These are phyloP conservation scores for Bradypodion pumilum DNA, from an alignment of 2,797 vertebrate species.

Conservation along the genomic window DNA sequence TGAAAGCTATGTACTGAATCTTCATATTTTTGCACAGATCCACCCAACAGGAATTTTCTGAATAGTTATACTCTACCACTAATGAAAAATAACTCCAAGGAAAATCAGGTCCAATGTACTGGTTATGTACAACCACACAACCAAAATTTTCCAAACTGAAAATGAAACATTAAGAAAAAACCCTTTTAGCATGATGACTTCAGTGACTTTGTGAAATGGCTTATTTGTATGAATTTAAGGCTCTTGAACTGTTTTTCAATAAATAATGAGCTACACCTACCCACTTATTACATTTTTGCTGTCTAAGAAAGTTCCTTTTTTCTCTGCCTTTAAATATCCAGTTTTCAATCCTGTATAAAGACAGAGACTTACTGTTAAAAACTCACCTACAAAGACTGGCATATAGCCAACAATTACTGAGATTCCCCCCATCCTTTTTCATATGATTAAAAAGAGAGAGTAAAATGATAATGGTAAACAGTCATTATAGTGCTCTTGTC, in stretches of 20 bases:
- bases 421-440: too few relatives aligned
- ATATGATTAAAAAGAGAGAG: background rate
- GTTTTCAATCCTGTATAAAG: constrained; percentile 74
- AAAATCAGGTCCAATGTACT: constrained; percentile 85
- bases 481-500: background rate
- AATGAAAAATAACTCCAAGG: constrained; percentile 89
- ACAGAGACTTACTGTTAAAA: background rate
- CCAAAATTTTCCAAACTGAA: constrained; percentile 74
- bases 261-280: constrained; percentile 69
- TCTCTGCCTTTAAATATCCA: constrained; percentile 71
- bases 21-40: constrained; percentile 79
- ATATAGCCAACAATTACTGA: background rate
- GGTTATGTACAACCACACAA: constrained; percentile 81
- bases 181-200: background rate
- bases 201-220: constrained; percentile 18
- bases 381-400: background rate
- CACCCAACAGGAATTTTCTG: constrained; percentile 83
- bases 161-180: constrained; percentile 48
- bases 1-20: constrained; percentile 81
- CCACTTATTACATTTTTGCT: constrained; percentile 76
- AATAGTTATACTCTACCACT: constrained; percentile 87
- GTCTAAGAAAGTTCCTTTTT: constrained; percentile 67
- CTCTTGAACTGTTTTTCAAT: background rate
- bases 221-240: constrained; percentile 8
- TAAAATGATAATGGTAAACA: too few relatives aligned